phyloP scores from a whole-genome alignment of 2,888 invertebrate species.

The Rhagium mordax region DNA sequence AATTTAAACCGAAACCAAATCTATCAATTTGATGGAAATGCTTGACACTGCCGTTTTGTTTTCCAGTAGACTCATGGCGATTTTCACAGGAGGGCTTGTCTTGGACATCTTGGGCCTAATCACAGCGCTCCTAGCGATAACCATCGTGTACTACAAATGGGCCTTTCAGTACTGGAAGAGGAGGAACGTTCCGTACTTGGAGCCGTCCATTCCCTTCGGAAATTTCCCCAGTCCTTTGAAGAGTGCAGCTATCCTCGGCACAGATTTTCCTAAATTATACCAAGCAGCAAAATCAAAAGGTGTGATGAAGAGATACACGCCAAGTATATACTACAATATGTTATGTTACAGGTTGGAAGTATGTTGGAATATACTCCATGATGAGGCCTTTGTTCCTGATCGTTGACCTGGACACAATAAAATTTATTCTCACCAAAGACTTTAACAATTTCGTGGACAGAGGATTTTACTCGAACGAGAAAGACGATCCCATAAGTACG shows the following conservation, averaged over 20 bases:
- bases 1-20: no score
- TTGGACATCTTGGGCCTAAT: neutral
- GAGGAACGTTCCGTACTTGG: conserved; percentile 28
- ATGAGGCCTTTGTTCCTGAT: neutral
- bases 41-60: no score
- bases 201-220: conserved; percentile 34
- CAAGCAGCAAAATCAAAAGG: conserved; percentile 22
- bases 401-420: conserved; percentile 52
- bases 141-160: conserved; percentile 29
- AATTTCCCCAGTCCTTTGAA: neutral
- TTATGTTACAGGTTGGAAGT: neutral
- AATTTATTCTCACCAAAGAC: conserved; percentile 73
- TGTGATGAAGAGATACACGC: no score
- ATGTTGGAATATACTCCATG: neutral
- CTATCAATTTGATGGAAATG: no score
- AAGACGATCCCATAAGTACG: conserved; percentile 72
- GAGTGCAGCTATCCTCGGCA: neutral
- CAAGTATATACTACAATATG: no score
- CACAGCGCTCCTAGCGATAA: neutral
- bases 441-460: conserved; percentile 76
- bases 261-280: neutral
- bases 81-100: neutral
- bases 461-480: conserved; percentile 74
- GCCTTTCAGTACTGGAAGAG: conserved; percentile 33
- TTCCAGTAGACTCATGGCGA: neutral